These are phyloP conservation scores for Carcinoscorpius rotundicauda DNA, from an alignment of 1,140 invertebrate species.

Conservation along the genomic window DNA sequence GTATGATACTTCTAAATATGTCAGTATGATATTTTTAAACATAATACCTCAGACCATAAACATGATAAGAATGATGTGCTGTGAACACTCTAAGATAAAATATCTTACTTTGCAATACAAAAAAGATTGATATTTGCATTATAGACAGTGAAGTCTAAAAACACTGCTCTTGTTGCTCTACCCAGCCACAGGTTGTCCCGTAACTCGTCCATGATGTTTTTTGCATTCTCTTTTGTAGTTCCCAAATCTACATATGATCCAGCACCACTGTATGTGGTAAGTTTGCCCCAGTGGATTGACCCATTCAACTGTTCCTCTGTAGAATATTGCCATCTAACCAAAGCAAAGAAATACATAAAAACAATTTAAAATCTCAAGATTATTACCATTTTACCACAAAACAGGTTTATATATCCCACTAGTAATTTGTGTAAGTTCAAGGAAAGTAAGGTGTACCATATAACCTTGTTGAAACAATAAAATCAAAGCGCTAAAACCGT, in stretches of 20 bases:
- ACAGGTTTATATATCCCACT: too few relatives aligned
- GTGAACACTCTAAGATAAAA: not conserved
- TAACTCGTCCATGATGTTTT: constrained; percentile 37
- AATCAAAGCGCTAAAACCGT: too few relatives aligned
- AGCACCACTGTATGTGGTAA: constrained; percentile 37
- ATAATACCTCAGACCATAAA: too few relatives aligned
- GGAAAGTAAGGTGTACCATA: too few relatives aligned
- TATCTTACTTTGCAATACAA: constrained; percentile 40
- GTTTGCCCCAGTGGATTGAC: constrained; percentile 29
- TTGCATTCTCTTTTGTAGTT: constrained; percentile 31
- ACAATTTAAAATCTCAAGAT: too few relatives aligned
- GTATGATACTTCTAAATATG: too few relatives aligned
- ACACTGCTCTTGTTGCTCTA: constrained; percentile 49
- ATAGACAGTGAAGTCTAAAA: constrained; percentile 57
- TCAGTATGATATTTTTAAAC: too few relatives aligned
- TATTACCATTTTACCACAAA: too few relatives aligned
- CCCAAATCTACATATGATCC: constrained; percentile 40
- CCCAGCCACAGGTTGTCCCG: constrained; percentile 49
- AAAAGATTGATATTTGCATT: constrained; percentile 60
- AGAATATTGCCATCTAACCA: constrained; percentile 32
- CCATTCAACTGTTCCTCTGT: constrained; percentile 35
- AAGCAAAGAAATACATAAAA: too few relatives aligned
- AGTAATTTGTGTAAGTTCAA: too few relatives aligned
- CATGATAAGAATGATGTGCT: not conserved
- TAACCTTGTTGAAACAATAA: too few relatives aligned